A percentile compares a stretch with the other conserved stretches of the same genome.
These are phyloP conservation scores for Myotis davidii DNA, from an alignment of 2,113 vertebrate species.

Conservation along the genomic window DNA sequence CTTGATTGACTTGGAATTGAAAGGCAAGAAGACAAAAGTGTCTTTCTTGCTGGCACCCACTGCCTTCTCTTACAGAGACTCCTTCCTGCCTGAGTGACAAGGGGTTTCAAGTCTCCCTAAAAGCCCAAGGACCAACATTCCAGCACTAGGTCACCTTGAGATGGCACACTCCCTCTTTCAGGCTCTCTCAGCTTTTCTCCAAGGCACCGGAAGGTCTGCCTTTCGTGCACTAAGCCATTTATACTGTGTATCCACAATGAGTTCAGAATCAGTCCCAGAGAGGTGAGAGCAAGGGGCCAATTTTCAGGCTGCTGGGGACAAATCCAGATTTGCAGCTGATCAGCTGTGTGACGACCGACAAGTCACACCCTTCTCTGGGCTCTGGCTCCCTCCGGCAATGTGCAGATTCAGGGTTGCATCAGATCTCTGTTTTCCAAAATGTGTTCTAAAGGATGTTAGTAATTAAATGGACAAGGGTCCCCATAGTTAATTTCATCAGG, in stretches of 20 bases:
- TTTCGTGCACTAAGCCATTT: fast-evolving
- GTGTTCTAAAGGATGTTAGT: too few relatives aligned
- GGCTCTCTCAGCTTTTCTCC: neutral
- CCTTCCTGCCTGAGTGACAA: neutral
- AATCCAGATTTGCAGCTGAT: neutral
- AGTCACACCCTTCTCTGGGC: neutral
- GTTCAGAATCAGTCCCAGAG: neutral
- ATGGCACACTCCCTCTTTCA: neutral
- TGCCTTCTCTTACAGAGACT: neutral
- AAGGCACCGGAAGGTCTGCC: neutral
- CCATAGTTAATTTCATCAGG: neutral
- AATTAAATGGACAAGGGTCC: neutral
- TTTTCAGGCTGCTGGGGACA: neutral
- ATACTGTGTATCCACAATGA: neutral
- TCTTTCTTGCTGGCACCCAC: neutral
- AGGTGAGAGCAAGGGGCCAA: fast-evolving
- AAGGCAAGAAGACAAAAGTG: slow-evolving; percentile 39
- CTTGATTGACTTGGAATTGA: slow-evolving; percentile 70
- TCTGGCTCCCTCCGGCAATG: neutral
- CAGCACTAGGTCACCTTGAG: neutral
- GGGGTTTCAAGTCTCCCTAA: neutral
- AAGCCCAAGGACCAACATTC: neutral
- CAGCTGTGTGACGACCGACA: too few relatives aligned
- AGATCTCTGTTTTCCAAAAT: neutral
- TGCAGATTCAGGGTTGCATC: neutral